These are phyloP conservation scores for Lamproptera curius DNA, from an alignment of 2,888 invertebrate species.

Conservation along the genomic window DNA sequence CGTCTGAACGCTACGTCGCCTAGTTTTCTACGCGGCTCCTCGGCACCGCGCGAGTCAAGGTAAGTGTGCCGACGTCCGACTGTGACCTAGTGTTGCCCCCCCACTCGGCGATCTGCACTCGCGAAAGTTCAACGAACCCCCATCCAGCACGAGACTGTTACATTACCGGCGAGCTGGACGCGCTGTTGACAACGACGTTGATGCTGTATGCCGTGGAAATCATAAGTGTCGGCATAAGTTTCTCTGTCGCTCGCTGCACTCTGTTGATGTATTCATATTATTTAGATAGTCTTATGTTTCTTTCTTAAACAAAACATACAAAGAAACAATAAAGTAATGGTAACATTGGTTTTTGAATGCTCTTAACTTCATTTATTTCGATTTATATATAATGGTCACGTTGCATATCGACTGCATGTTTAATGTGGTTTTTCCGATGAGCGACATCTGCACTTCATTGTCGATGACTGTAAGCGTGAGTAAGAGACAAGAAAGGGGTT, in stretches of 20 bases:
- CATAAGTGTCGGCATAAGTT: neutral
- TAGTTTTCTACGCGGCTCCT: slow-evolving; percentile 63
- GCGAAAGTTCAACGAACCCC: slow-evolving; percentile 74
- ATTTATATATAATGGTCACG: too few relatives aligned
- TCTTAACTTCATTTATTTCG: too few relatives aligned
- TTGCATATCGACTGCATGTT: too few relatives aligned
- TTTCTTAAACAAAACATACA: too few relatives aligned
- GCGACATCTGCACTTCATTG: too few relatives aligned
- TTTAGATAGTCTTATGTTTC: too few relatives aligned
- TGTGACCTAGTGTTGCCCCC: slow-evolving; percentile 73
- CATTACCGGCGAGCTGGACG: slow-evolving; percentile 71
- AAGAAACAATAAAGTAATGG: too few relatives aligned
- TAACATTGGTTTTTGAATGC: too few relatives aligned
- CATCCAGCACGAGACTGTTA: slow-evolving; percentile 71
- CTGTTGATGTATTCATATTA: too few relatives aligned
- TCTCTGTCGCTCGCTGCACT: neutral
- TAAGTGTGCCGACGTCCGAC: slow-evolving; percentile 76
- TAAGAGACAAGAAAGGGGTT: slow-evolving; percentile 58
- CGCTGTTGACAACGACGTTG: slow-evolving; percentile 15
- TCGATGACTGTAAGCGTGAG: slow-evolving; percentile 42
- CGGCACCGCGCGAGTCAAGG: slow-evolving; percentile 66
- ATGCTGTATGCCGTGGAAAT: slow-evolving; percentile 1
- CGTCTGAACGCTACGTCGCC: slow-evolving; percentile 47
- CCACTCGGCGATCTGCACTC: slow-evolving; percentile 73
- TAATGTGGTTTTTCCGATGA: too few relatives aligned